phyloP scores from a whole-genome alignment of 2,113 vertebrate genomes.

The Petrocephalus zakoni region DNA sequence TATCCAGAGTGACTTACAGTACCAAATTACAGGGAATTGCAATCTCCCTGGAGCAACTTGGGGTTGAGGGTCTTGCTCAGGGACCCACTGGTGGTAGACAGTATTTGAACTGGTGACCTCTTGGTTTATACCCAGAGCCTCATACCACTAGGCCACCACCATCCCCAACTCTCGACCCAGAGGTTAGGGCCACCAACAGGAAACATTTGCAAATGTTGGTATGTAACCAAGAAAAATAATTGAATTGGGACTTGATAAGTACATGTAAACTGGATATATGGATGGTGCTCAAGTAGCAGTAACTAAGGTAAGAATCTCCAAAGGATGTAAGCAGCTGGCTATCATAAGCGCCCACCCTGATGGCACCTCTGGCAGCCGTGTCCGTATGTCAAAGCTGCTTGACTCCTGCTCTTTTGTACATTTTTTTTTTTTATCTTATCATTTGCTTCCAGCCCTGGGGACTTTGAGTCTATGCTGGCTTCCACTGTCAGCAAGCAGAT shows the following conservation, averaged over 20 bases:
- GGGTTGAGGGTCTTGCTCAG: no score
- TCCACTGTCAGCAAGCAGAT: slow-evolving; percentile 42
- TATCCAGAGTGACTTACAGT: no score
- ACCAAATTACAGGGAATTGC: no score
- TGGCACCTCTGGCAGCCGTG: neutral
- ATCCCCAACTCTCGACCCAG: no score
- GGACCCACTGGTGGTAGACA: no score
- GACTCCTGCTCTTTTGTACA: neutral
- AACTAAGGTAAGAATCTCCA: neutral
- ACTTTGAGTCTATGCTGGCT: slow-evolving; percentile 34
- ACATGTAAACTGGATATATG: neutral
- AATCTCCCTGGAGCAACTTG: no score
- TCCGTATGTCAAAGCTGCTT: neutral
- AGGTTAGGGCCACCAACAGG: neutral
- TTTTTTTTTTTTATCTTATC: neutral
- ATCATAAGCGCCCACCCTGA: neutral
- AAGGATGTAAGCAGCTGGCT: neutral
- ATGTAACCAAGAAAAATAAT: neutral
- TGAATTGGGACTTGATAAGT: neutral
- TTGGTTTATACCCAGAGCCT: no score
- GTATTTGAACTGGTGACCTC: no score
- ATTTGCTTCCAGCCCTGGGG: slow-evolving; percentile 30
- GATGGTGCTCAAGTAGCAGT: neutral
- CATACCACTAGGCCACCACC: no score
- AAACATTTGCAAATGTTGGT: neutral